Evolutionary conservation across 2,113 vertebrate species (phyloP), one percentile per base, ranked within the genome.

Genomic region (Prochilodus magdalenae): DNA sequence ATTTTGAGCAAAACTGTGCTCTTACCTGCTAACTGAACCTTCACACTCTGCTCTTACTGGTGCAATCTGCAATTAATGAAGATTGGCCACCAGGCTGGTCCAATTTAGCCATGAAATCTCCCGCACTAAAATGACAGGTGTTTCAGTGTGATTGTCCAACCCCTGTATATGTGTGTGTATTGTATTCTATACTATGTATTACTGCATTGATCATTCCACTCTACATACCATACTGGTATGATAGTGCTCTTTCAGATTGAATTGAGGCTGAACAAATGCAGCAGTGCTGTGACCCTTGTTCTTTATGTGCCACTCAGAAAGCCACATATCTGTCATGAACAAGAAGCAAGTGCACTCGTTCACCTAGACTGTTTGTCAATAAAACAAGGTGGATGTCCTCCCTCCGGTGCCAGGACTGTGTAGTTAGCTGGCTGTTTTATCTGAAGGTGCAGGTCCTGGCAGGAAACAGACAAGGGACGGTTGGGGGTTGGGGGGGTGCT

Each of bases 331-430:
- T 47, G 55, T 62, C 26, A 24, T 60, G 18, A 55, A 29, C 2
- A 18, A 55, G 24, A 12, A 26, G 4, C 14, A 14, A 2, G n/a
- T 36, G 36, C 55, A 53, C 30, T 27, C 18, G 1, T 53, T 26
- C 0, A 49, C 49, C n/a, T 85, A 73, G 65, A 75, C 83, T 27
- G 29, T 55, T 75, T 86, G 84, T 72, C 80, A 88, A 79, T 67
- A 57, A 79, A 49, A 75, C n/a, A 80, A 22, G 47, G 18, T 73
- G 5, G 16, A 8, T 29, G 36, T 40, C 70, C 24, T 15, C 59
- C 70, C 24, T 15, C 44, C 13, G 40, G 40, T 73, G 44, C 36
- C 73, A 51, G 22, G 74, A 53, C 49, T 57, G 30, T 75, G 63
- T 55, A 40, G 33, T 62, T 18, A 57, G 20, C 18, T 27, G 59